Conservation (phyloP, 2,888 invertebrate genomes). For the Tetramorium bicarinatum region DNA sequence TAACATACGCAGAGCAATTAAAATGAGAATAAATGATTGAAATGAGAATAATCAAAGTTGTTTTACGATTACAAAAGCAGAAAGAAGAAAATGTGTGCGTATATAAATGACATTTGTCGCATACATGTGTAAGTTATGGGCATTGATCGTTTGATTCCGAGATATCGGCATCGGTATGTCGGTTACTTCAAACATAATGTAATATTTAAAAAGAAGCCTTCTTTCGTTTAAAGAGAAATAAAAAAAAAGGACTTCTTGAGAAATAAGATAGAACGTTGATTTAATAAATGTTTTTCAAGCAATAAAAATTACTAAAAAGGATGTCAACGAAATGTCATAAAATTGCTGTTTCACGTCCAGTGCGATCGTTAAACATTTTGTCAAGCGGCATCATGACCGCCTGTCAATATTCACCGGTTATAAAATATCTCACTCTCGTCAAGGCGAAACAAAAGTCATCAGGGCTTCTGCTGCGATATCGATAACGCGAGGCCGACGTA, state of each 20-base stretch:
- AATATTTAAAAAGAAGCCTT: background rate
- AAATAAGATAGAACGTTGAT: background rate
- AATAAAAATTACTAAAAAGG: slow-evolving; percentile 3
- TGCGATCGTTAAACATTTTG: slow-evolving; percentile 49
- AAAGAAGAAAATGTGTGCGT: background rate
- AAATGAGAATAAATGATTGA: background rate
- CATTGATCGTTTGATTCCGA: background rate
- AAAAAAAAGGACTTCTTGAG: background rate
- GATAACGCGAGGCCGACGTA: slow-evolving; percentile 40
- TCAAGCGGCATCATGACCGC: background rate
- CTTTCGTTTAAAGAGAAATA: background rate
- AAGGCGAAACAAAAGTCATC: slow-evolving; percentile 66
- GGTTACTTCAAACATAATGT: background rate
- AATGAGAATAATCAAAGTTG: background rate
- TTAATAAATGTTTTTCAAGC: background rate
- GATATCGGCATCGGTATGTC: background rate
- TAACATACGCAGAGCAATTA: background rate
- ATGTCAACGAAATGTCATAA: slow-evolving; percentile 8
- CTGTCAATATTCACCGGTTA: slow-evolving; percentile 36
- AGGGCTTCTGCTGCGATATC: slow-evolving; percentile 59
- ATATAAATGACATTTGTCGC: background rate
- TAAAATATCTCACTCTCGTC: slow-evolving; percentile 50
- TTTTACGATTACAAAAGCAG: background rate
- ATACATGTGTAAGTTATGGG: background rate
- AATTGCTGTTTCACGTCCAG: background rate